Percentiles rank a stretch among this genome's conserved stretches.
Conservation (phyloP, 2,888 invertebrate genomes). For the Scaeva pyrastri region DNA sequence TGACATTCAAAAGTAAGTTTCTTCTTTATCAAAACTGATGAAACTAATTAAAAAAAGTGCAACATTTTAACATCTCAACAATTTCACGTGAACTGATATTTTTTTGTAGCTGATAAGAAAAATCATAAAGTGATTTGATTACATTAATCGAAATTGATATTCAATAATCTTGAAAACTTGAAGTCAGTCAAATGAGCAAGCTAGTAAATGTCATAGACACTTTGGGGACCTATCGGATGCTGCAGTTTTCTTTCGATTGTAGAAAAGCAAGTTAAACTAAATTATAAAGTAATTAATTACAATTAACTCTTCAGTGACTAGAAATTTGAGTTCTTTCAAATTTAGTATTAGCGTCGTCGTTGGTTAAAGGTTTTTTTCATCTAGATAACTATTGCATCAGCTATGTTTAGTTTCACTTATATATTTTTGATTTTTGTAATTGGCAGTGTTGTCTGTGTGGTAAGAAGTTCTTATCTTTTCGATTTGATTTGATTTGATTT, state of each 20-base stretch:
- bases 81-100: neutral
- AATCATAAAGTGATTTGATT: neutral
- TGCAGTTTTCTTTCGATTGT: neutral
- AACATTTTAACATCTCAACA: slow-evolving; percentile 13
- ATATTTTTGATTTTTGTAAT: neutral
- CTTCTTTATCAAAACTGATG: neutral
- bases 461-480: neutral
- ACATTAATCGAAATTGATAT: neutral
- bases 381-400: neutral
- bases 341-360: too few species aligned
- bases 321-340: neutral
- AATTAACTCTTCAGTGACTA: neutral
- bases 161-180: neutral
- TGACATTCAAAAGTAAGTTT: neutral
- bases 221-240: neutral
- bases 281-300: too few species aligned
- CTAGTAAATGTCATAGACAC: neutral
- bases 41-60: slow-evolving; percentile 14
- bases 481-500: neutral
- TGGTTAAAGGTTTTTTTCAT: neutral
- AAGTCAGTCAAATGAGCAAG: neutral
- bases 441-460: neutral
- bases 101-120: neutral
- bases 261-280: too few species aligned
- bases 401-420: neutral